Evolutionary conservation across 2,888 invertebrate genomes (phyloP).

Genomic region (Brachyptera putata): DNA sequence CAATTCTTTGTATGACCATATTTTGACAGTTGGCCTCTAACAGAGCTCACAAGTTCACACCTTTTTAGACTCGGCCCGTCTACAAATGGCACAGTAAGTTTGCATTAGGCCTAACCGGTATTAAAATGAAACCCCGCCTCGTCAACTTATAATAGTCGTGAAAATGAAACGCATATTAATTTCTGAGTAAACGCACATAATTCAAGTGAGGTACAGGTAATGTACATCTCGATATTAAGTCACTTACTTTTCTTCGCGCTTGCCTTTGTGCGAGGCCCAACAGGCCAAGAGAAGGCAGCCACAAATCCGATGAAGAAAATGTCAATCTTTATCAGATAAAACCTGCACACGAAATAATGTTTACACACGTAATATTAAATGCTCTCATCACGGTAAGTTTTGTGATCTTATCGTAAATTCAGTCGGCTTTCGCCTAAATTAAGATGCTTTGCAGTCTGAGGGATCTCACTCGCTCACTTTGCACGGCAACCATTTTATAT

Average conservation of each 20-base stretch:
- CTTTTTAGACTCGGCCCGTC: too few relatives aligned
- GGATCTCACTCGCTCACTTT: not conserved
- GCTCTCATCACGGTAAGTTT: not conserved
- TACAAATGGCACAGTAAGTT: too few relatives aligned
- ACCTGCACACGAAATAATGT: not conserved
- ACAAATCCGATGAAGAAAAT: not conserved
- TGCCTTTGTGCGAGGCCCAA: slow-evolving; percentile 29
- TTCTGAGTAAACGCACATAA: too few relatives aligned
- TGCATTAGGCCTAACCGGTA: too few relatives aligned
- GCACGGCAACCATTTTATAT: not conserved
- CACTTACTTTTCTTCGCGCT: slow-evolving; percentile 24
- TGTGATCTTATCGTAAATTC: not conserved
- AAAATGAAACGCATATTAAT: too few relatives aligned
- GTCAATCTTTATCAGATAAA: not conserved
- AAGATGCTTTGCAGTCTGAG: not conserved
- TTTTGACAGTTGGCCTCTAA: too few relatives aligned
- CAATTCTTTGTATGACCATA: too few relatives aligned
- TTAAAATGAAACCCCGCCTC: too few relatives aligned
- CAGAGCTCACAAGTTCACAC: too few relatives aligned
- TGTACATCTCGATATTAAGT: not conserved
- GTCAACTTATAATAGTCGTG: too few relatives aligned
- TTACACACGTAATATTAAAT: not conserved
- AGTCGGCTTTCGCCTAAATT: not conserved
- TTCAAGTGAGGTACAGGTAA: too few relatives aligned
- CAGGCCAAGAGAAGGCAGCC: not conserved